These are phyloP conservation scores for Leucoraja erinaceus DNA, from an alignment of 2,113 vertebrate species.

Conservation along the genomic window DNA sequence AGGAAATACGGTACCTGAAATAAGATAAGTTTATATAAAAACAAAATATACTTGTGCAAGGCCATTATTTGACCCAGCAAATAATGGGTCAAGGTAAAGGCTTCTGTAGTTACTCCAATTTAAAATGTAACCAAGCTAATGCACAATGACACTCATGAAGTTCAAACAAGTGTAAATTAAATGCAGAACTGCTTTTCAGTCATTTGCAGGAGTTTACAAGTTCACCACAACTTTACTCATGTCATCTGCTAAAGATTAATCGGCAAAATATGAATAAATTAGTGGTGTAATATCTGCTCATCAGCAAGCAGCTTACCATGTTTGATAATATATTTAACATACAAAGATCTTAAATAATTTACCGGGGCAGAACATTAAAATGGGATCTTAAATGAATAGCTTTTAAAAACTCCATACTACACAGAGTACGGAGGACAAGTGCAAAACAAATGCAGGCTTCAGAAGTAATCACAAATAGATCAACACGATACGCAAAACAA, in stretches of 20 bases:
- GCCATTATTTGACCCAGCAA: too few relatives aligned
- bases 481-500: not conserved
- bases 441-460: not conserved
- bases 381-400: not conserved
- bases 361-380: not conserved
- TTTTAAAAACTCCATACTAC: not conserved
- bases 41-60: not conserved
- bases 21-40: not conserved
- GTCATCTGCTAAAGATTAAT: not conserved
- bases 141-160: not conserved
- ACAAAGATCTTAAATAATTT: not conserved
- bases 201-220: not conserved
- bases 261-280: not conserved
- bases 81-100: not conserved
- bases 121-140: not conserved
- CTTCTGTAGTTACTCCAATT: not conserved
- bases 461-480: not conserved
- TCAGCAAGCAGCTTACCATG: not conserved
- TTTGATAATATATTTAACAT: not conserved
- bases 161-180: not conserved
- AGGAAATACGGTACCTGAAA: too few relatives aligned
- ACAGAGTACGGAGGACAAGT: not conserved
- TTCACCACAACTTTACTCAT: too few relatives aligned
- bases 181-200: not conserved
- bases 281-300: not conserved